Evolutionary conservation across 2,888 invertebrate genomes (phyloP).

Genomic region (Drosophila histrio): DNA sequence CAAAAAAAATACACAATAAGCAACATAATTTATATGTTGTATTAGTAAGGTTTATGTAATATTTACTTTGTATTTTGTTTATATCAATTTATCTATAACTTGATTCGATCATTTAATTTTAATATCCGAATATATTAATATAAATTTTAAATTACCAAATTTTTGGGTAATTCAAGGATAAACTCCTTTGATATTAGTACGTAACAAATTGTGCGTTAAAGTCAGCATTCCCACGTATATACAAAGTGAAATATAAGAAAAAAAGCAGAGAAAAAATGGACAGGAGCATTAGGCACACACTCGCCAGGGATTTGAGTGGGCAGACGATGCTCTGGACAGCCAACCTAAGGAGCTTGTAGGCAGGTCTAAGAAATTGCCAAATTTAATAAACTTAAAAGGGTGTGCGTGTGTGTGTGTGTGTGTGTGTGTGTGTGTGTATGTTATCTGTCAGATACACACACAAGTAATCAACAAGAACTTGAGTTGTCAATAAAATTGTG

Average conservation of each 20-base stretch:
- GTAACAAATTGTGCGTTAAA: background rate
- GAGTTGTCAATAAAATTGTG: conserved; percentile 81
- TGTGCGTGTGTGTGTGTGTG: conserved; percentile 42
- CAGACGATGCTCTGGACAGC: conserved; percentile 29
- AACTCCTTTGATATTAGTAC: background rate
- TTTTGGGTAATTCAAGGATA: background rate
- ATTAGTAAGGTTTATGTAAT: no score
- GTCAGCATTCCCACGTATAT: background rate
- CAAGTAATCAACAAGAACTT: conserved; percentile 78
- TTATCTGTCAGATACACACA: conserved; percentile 56
- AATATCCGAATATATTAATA: no score
- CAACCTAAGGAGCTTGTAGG: conserved; percentile 40
- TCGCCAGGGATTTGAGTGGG: conserved; percentile 67
- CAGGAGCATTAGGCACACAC: conserved; percentile 70
- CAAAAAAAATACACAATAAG: no score
- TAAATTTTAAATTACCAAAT: background rate
- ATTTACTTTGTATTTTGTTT: no score
- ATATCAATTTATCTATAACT: no score
- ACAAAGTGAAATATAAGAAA: conserved; percentile 1
- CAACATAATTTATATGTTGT: no score
- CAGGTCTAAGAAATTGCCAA: conserved; percentile 75
- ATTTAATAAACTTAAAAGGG: conserved; percentile 82
- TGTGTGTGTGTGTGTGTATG: conserved; percentile 23
- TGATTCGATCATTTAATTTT: no score
- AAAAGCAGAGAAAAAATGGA: conserved; percentile 47